These are phyloP conservation scores for Ethmia dodecea DNA, from an alignment of 2,888 invertebrate species.

Conservation along the genomic window DNA sequence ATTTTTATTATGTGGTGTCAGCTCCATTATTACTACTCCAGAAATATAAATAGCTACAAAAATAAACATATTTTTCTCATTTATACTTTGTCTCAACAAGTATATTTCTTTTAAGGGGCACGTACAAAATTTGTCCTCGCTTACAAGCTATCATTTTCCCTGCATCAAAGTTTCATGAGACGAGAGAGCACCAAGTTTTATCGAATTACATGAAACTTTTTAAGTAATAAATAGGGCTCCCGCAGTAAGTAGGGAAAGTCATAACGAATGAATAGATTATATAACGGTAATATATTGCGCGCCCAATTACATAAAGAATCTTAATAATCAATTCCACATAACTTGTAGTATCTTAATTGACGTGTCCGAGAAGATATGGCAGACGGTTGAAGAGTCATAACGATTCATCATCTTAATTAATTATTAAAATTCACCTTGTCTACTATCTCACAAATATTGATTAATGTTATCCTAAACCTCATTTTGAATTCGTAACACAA, in stretches of 20 bases:
- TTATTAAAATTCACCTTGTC: too few species aligned
- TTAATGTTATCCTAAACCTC: too few species aligned
- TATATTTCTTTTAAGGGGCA: slow-evolving; percentile 11
- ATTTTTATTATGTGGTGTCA: too few species aligned
- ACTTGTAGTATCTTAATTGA: too few species aligned
- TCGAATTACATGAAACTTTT: slow-evolving; percentile 26
- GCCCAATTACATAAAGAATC: slow-evolving; percentile 19
- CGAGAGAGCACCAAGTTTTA: slow-evolving; percentile 17
- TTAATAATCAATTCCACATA: not conserved
- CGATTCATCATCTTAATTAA: too few species aligned
- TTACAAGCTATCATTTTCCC: slow-evolving; percentile 21
- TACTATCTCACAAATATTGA: too few species aligned
- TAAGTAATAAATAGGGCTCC: slow-evolving; percentile 24
- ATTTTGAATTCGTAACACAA: slow-evolving; percentile 15
- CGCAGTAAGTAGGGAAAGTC: slow-evolving; percentile 20
- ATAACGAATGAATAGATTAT: slow-evolving; percentile 33
- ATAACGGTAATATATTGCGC: slow-evolving; percentile 32
- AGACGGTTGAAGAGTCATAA: too few species aligned
- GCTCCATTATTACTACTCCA: too few species aligned
- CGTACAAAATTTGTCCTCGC: slow-evolving; percentile 21
- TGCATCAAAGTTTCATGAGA: slow-evolving; percentile 29
- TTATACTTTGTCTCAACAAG: too few species aligned
- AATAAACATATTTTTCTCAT: too few species aligned
- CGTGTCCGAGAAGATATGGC: too few species aligned
- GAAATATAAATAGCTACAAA: too few species aligned